These are phyloP conservation scores for Ceratina calcarata DNA, from an alignment of 1,140 invertebrate species.

Conservation along the genomic window DNA sequence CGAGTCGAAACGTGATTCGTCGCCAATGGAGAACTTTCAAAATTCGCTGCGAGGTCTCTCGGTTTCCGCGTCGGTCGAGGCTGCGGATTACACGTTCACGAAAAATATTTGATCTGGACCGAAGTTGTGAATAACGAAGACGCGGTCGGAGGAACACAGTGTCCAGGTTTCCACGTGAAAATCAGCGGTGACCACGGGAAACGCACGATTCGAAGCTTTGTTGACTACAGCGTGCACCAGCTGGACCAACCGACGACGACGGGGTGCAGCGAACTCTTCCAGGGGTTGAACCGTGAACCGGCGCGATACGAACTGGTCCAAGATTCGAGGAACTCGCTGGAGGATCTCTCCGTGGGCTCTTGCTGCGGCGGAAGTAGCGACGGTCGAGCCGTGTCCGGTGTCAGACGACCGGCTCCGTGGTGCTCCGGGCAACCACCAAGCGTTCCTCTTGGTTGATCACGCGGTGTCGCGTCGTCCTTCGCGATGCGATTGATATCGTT, in stretches of 20 bases:
- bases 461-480: not conserved
- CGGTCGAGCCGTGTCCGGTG: constrained; percentile 1
- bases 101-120: no score
- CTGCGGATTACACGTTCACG: no score
- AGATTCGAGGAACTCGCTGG: not conserved
- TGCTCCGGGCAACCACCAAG: constrained; percentile 18
- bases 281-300: not conserved
- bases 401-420: not conserved
- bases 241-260: not conserved
- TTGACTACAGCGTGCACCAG: constrained; percentile 4
- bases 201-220: not conserved
- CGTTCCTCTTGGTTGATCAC: constrained; percentile 16
- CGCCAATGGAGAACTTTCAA: no score
- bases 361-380: not conserved
- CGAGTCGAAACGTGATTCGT: no score
- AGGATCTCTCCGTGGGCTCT: not conserved
- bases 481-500: no score
- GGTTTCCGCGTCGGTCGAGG: no score
- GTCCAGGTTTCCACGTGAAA: no score
- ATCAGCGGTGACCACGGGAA: no score
- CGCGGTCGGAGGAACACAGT: no score
- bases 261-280: not conserved
- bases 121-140: no score
- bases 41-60: no score
- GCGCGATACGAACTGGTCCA: not conserved